Evolutionary conservation across 1,140 invertebrate genomes (phyloP).

Genomic region (Danaus plexippus): DNA sequence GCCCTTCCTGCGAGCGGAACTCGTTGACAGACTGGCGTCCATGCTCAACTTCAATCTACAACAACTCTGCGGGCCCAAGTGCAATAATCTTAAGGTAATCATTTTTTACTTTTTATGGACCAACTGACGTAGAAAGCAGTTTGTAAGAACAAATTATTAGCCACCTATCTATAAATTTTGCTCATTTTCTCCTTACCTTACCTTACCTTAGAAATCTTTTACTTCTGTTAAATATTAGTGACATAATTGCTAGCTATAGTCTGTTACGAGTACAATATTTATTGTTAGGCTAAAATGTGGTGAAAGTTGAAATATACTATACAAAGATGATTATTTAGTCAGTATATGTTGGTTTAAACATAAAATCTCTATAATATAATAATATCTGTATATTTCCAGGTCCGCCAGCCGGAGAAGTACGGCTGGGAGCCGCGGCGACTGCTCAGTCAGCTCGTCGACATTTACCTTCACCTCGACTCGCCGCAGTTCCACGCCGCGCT

Average conservation of each 20-base stretch:
- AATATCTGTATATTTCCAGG: conserved; percentile 29
- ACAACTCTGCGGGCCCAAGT: conserved; percentile 97
- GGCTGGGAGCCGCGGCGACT: conserved; percentile 95
- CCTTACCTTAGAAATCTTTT: too few relatives aligned
- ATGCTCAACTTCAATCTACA: conserved; percentile 99
- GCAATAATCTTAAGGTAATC: conserved; percentile 93
- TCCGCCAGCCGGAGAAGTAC: conserved; percentile 95
- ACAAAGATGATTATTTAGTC: background rate
- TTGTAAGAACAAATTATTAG: too few relatives aligned
- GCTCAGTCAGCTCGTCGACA: conserved; percentile 93
- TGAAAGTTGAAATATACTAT: too few relatives aligned
- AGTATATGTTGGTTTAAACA: too few relatives aligned
- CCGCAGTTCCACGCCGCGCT: conserved; percentile 91
- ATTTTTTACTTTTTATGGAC: too few relatives aligned
- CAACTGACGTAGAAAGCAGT: too few relatives aligned
- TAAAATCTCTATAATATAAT: background rate
- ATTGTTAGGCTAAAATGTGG: too few relatives aligned
- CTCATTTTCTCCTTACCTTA: too few relatives aligned
- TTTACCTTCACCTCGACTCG: conserved; percentile 97
- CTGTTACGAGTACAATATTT: too few relatives aligned
- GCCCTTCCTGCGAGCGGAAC: conserved; percentile 92
- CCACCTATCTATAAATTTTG: too few relatives aligned
- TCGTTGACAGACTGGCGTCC: conserved; percentile 93
- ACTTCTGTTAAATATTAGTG: too few relatives aligned
- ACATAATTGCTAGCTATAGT: too few relatives aligned